Evolutionary conservation across 2,888 invertebrate genomes (phyloP).

Genomic region (Vandiemenella viatica): DNA sequence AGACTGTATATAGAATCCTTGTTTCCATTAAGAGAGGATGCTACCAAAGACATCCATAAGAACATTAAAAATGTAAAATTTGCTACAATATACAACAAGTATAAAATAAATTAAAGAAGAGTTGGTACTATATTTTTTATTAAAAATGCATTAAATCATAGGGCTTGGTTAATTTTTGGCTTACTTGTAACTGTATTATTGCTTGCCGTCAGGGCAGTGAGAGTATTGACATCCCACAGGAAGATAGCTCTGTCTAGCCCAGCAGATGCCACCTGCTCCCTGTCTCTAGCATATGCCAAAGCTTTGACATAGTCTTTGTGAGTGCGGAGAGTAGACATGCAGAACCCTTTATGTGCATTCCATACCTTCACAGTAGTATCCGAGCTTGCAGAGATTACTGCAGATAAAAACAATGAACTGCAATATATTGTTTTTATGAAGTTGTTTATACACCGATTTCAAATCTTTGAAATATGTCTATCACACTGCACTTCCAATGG

Average conservation of each 20-base stretch:
- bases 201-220: slow-evolving; percentile 92
- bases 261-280: slow-evolving; percentile 91
- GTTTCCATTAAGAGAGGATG: slow-evolving; percentile 89
- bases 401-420: too few species aligned
- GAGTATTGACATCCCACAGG: slow-evolving; percentile 95
- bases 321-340: slow-evolving; percentile 95
- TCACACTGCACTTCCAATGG: too few species aligned
- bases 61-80: not conserved
- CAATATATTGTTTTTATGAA: not conserved
- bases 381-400: slow-evolving; percentile 96
- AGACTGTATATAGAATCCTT: slow-evolving; percentile 98
- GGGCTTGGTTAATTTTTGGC: too few species aligned
- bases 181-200: slow-evolving; percentile 96
- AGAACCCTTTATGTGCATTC: slow-evolving; percentile 98
- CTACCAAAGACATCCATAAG: slow-evolving; percentile 29
- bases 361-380: slow-evolving; percentile 99
- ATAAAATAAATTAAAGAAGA: too few species aligned
- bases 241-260: slow-evolving; percentile 94
- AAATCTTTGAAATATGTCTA: too few species aligned
- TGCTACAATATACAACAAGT: too few species aligned
- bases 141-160: too few species aligned
- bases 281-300: slow-evolving; percentile 91
- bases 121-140: too few species aligned
- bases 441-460: slow-evolving; percentile 5
- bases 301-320: slow-evolving; percentile 98